Percentiles rank a stretch among this genome's conserved stretches.
phyloP scores from a whole-genome alignment of 2,888 invertebrate genomes.

The Poecilobothrus nobilitatus region DNA sequence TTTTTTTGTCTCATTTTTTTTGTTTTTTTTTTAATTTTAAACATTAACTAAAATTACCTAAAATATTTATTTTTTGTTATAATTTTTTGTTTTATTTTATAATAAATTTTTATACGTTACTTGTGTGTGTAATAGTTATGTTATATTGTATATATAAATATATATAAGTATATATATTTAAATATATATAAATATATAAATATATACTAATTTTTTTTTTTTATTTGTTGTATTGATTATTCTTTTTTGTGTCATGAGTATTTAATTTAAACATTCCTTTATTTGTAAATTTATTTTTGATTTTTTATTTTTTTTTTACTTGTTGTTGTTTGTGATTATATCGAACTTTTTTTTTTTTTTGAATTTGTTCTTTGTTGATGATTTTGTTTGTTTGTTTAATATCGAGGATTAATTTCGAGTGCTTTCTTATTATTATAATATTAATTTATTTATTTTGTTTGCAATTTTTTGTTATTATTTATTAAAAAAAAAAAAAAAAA shows the following conservation, averaged over 20 bases:
- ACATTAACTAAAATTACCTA: constrained; percentile 7
- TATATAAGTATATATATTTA: not conserved
- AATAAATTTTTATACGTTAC: not conserved
- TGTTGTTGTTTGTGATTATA: constrained; percentile 21
- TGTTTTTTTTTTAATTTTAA: constrained; percentile 8
- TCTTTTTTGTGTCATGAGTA: no score
- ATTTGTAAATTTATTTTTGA: constrained; percentile 11
- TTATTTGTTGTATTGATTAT: no score
- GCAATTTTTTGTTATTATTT: no score
- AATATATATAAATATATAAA: not conserved
- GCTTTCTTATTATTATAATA: no score
- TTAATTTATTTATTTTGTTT: no score
- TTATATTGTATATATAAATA: not conserved
- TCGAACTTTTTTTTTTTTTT: constrained; percentile 23
- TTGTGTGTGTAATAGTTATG: not conserved
- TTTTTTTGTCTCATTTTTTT: constrained; percentile 10
- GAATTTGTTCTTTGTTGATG: no score
- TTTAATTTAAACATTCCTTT: no score
- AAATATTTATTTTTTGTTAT: constrained; percentile 7
- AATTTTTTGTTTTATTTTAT: constrained; percentile 12
- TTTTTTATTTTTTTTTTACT: constrained; percentile 3
- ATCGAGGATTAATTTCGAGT: no score
- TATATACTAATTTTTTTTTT: no score
- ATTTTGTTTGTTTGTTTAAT: no score
- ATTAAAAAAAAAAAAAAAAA: no score